These are phyloP conservation scores for Chymomyza amoena DNA, from an alignment of 2,888 invertebrate genomes.

Conservation along the genomic window DNA sequence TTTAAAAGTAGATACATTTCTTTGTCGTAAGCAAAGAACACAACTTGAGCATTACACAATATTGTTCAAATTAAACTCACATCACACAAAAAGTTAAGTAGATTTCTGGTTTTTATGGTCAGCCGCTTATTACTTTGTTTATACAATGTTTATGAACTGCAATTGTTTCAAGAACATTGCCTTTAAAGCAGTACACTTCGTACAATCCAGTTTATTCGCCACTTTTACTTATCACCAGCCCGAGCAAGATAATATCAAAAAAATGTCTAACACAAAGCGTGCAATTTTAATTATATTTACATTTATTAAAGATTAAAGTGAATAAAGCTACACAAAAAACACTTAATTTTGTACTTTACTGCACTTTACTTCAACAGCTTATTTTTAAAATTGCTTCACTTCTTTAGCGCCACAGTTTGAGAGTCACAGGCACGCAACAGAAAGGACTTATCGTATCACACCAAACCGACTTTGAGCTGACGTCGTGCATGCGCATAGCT, in stretches of 20 bases:
- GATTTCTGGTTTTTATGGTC: constrained; percentile 7
- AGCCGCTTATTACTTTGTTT: constrained; percentile 27
- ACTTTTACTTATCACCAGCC: background rate
- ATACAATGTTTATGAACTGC: constrained; percentile 27
- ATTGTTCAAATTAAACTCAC: background rate
- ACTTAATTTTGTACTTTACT: background rate
- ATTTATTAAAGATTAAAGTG: background rate
- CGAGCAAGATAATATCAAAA: background rate
- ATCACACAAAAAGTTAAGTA: background rate
- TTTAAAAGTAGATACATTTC: background rate
- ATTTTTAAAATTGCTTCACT: background rate
- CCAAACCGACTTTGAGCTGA: background rate
- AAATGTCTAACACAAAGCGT: background rate
- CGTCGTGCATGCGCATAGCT: constrained; percentile 41
- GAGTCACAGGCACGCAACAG: background rate
- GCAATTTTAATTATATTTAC: background rate
- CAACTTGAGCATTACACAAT: background rate
- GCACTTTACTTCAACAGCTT: constrained; percentile 26
- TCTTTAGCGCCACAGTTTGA: background rate
- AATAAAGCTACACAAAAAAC: background rate
- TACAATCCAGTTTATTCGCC: background rate
- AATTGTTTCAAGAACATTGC: background rate
- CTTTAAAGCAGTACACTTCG: background rate
- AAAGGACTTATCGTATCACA: background rate
- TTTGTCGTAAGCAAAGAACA: background rate